Evolutionary conservation across 2,113 vertebrate species (phyloP), one percentile per base, ranked within the genome.

Genomic region (Bujurquina vittata): DNA sequence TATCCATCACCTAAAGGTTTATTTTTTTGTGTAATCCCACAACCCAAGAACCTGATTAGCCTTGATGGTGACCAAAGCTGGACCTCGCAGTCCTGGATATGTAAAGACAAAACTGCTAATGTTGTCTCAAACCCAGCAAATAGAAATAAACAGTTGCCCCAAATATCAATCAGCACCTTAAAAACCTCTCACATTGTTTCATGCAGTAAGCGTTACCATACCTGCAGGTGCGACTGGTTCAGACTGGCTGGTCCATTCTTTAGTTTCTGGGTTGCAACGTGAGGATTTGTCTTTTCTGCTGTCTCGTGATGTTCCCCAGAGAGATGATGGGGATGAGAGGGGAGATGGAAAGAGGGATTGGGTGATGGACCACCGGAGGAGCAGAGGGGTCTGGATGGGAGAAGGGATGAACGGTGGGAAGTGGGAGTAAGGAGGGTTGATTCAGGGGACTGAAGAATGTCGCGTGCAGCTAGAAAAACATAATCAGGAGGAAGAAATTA

Each of bases 371-470:
- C 1, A 11, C 3, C 78, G 56, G 84, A 62, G 69, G 78, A 20
- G 75, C 76, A 62, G 37, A 74, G 56, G 2, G 73, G 2, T 56
- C 52, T 83, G 61, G 85, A 60, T 4, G 77, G 58, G 60, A 65
- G 83, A 56, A 85, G 12, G 7, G 86, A 63, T 3, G 57, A 20
- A 10, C 5, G n/a, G 11, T 81, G 77, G 49, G 87, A 46, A 3
- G 87, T 49, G 3, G 90, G 60, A 0, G 58, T 2, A 22, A 82
- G 61, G 33, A 84, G 62, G 2, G 81, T 10, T 0, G 77, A 23
- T 17, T 88, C 85, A 22, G 93, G 89, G 7, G 88, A 85, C 72
- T 93, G 93, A 10, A 89, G 77, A 43, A 85, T 55, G 65, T 89
- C 80, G 1, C 85, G 84, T n/a, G 74, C 11, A 22, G 49, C 94